Percentiles rank a stretch among this genome's conserved stretches.
Evolutionary conservation across 2,113 vertebrate genomes (phyloP).

Genomic region (Potamarius usumacintae): DNA sequence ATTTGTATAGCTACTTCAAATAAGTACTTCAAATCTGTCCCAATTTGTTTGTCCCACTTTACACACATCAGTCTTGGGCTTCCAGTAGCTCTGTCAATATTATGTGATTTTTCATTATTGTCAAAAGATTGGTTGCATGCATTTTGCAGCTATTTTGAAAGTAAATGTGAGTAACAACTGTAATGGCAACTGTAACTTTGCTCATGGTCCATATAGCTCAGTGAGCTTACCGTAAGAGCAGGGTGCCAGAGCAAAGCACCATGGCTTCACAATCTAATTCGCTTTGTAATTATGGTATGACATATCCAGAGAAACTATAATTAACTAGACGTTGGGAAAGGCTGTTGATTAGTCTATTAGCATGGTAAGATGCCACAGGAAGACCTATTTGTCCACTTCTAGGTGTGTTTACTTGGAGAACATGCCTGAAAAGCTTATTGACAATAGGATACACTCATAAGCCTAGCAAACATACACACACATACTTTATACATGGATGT

Average conservation of each 20-base stretch:
- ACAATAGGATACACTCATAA: not conserved
- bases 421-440: not conserved
- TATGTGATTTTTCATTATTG: not conserved
- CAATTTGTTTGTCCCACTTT: not conserved
- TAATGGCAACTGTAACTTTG: not conserved
- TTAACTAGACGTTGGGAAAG: conserved; percentile 15
- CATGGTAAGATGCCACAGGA: not conserved
- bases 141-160: not conserved
- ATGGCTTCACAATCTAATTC: conserved; percentile 25
- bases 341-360: conserved; percentile 21
- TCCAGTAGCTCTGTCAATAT: not conserved
- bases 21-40: not conserved
- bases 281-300: conserved; percentile 29
- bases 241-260: not conserved
- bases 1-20: conserved; percentile 12
- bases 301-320: conserved; percentile 12
- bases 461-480: not conserved
- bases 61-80: not conserved
- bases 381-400: not conserved
- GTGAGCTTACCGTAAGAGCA: not conserved
- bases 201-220: not conserved
- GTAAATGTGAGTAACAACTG: not conserved
- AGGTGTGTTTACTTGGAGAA: not conserved
- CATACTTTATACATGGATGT: not conserved
- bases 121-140: not conserved